Evolutionary conservation across 1,140 invertebrate species (phyloP), one percentile per base, ranked within the genome.

Genomic region (Polypedilum vanderplanki): DNA sequence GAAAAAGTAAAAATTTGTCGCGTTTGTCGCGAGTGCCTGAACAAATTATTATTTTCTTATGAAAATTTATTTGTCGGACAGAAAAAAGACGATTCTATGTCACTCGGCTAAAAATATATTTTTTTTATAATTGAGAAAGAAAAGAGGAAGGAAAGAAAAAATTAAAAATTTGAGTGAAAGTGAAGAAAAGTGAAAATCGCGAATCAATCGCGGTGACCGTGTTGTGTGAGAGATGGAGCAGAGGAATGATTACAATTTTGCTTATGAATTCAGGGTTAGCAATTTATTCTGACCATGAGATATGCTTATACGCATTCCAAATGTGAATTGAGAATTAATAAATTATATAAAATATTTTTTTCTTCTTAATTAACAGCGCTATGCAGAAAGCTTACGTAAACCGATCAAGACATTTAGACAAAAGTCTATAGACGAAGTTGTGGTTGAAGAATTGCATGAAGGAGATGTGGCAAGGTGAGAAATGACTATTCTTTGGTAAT

Each of bases 221-320:
- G n/a, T n/a, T n/a, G n/a, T n/a, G n/a, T n/a, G n/a, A n/a, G 65
- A 70, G 20, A 18, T 70, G 17, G 17, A 70, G 20, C 9, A 18
- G 18, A 70, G 83, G 75, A 83, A 84, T 78, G 83, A 84, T 76
- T 85, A 85, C 80, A 83, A 85, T 79, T 85, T 85, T 79, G 81
- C 83, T 57, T 84, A 83, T 78, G 83, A 85, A 78, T 84, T 83
- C 78, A 80, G 83, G 83, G 83, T 84, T 79, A 78, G 84, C 18
- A 20, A 18, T 70, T 70, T 20, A 7, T 18, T 20, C 15, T 57
- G 46, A 57, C 46, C 46, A 33, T 33, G 24, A 33, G 24, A 33
- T 5, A 33, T 33, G 24, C 5, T 33, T 33, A 33, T 33, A 33
- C 24, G 5, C 24, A 33, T 33, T 33, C 24, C 24, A 5, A 33